Base-by-base conservation (phyloP, 2,113 vertebrate species). In the Esox niger region DNA sequence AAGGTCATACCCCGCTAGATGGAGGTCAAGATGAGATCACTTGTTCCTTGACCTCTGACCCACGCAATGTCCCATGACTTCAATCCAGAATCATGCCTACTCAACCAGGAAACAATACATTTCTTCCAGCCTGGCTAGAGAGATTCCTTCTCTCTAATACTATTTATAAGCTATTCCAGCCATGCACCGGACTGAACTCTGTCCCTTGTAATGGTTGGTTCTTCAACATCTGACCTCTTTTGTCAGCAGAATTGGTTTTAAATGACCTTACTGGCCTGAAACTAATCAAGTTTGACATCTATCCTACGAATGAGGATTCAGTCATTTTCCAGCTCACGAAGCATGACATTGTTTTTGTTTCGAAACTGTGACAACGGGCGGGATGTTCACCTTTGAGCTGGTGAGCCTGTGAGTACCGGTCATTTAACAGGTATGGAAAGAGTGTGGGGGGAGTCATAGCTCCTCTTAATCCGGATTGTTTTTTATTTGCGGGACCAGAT, bases 341-440 rank as follows among this genome's bases (percentile, higher is more conserved):
- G 79, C 78, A 70, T 88, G 83, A 88, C 86, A 87, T 86, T 66
- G 80, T 82, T 69, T 77, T 74, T 66, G 76, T 73, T 63, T 79
- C 73, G 76, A 66, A 82, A 80, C 69, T 72, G 71, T 81, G 81
- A 76, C 78, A 68, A 79, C 33, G 73, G 76, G 71, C 47, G 26
- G 71, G 74, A 62, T 73, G 77, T 74, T 81, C 64, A 73, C 77
- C 65, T 68, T 74, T 60, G 58, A 62, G 72, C 66, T 74, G 68
- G 8, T 26, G 68, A 60, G 70, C 31, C 65, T 31, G 64, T 75
- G 71, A 54, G 71, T 65, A 79, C 63, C 55, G 68, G 78, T 70
- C 77, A 80, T 81, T 79, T 87, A 87, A 35, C 9, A 66, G 13
- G 65, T 59, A 30, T 8, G 6, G 54, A 38, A 52, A 73, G 60